phyloP scores from a whole-genome alignment of 2,797 vertebrate genomes.

The Pseudocheirus occidentalis region DNA sequence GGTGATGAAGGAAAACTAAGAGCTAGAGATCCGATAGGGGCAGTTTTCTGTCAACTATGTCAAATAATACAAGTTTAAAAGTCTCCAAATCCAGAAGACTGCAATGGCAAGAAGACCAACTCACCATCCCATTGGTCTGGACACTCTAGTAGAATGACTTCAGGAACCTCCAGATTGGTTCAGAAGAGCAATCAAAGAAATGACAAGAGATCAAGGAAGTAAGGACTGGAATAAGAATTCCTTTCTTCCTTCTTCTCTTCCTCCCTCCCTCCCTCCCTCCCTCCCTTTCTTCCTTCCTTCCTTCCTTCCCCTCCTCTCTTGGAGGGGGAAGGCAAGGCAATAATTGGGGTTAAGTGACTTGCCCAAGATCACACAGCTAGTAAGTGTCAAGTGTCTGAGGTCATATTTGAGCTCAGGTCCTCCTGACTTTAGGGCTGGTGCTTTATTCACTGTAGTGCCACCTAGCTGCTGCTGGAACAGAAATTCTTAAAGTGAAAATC shows the following conservation, averaged over 20 bases:
- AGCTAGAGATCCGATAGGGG: background rate
- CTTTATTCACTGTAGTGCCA: too few relatives aligned
- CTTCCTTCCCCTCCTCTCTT: too few relatives aligned
- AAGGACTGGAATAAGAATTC: background rate
- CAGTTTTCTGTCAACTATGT: background rate
- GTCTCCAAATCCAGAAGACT: background rate
- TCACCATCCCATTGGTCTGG: background rate
- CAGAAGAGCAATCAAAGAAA: background rate
- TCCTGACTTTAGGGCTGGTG: too few relatives aligned
- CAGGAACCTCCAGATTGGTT: background rate
- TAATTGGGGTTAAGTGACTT: too few relatives aligned
- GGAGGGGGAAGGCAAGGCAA: too few relatives aligned
- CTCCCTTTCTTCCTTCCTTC: too few relatives aligned
- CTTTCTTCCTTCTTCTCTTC: too few relatives aligned
- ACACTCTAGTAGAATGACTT: background rate
- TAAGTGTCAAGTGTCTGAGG: too few relatives aligned
- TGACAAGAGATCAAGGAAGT: background rate
- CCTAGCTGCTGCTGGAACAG: background rate
- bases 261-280: too few relatives aligned
- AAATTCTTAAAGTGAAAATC: background rate
- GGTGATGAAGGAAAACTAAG: background rate
- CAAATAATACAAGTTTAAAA: background rate
- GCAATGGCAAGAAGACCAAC: background rate
- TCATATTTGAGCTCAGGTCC: too few relatives aligned
- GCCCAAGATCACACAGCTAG: too few relatives aligned